Evolutionary conservation across 2,888 invertebrate genomes (phyloP).

Genomic region (Hemistola chrysoprasaria): DNA sequence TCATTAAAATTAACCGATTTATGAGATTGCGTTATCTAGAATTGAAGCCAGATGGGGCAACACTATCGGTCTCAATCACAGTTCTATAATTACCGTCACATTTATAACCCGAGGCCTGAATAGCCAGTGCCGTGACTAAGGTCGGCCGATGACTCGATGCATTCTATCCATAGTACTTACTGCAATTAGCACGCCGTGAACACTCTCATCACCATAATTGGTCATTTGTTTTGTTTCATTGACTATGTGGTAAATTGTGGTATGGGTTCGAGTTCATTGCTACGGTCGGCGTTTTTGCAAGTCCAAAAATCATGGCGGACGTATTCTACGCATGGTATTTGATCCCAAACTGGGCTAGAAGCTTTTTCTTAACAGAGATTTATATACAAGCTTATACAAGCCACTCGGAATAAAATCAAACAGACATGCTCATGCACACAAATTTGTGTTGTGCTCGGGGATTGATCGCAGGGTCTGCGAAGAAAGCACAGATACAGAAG

Average conservation of each 20-base stretch:
- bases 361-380: no score
- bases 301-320: no score
- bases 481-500: no score
- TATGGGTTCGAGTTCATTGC: conserved; percentile 6
- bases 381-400: no score
- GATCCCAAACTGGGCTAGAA: no score
- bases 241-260: not conserved
- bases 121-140: conserved; percentile 30
- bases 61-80: conserved; percentile 30
- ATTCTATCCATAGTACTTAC: conserved; percentile 29
- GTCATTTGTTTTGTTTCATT: conserved; percentile 5
- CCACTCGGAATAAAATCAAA: no score
- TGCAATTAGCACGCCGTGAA: conserved; percentile 26
- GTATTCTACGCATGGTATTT: no score
- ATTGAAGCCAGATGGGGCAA: conserved; percentile 33
- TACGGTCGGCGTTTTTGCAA: no score
- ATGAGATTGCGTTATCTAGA: conserved; percentile 25
- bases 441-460: no score
- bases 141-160: conserved; percentile 32
- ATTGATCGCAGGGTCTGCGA: no score
- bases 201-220: conserved; percentile 16
- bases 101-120: conserved; percentile 31
- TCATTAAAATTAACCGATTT: conserved; percentile 18
- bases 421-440: no score
- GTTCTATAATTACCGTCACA: conserved; percentile 33